Conservation (phyloP, 2,113 vertebrate genomes). For the Larimichthys crocea region DNA sequence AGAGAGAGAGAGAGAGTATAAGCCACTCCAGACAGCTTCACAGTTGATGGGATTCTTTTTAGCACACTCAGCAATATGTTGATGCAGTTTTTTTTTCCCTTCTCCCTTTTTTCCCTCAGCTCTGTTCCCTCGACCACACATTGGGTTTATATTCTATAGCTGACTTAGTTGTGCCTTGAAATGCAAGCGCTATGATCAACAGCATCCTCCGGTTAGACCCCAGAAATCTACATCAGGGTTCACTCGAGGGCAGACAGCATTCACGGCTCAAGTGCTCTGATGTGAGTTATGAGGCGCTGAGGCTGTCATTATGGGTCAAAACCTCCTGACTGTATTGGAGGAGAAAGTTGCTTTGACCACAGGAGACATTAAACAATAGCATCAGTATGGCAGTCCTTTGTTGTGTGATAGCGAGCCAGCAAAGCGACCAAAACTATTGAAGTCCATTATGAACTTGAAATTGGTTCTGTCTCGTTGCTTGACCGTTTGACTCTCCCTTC, state of each 20-base stretch:
- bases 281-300: conserved; percentile 54
- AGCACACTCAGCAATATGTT: conserved; percentile 74
- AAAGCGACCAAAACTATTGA: conserved; percentile 49
- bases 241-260: conserved; percentile 50
- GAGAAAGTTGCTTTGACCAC: conserved; percentile 53
- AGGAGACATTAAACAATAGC: conserved; percentile 56
- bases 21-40: conserved; percentile 60
- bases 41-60: conserved; percentile 71
- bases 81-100: conserved; percentile 37
- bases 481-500: conserved; percentile 64
- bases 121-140: conserved; percentile 49
- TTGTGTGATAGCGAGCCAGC: conserved; percentile 47
- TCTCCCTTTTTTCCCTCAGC: not conserved
- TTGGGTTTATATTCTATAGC: conserved; percentile 62
- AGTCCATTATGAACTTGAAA: conserved; percentile 66
- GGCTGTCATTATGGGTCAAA: conserved; percentile 63
- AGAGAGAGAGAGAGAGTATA: conserved; percentile 20
- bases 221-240: conserved; percentile 61
- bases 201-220: conserved; percentile 28
- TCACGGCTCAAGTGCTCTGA: conserved; percentile 56
- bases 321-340: conserved; percentile 27
- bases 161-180: conserved; percentile 58
- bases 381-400: conserved; percentile 50
- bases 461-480: conserved; percentile 67
- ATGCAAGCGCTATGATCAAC: conserved; percentile 53